A percentile compares a stretch with the other conserved stretches of the same genome.
Evolutionary conservation across 2,888 invertebrate species (phyloP).

Genomic region (Anodontia alba): DNA sequence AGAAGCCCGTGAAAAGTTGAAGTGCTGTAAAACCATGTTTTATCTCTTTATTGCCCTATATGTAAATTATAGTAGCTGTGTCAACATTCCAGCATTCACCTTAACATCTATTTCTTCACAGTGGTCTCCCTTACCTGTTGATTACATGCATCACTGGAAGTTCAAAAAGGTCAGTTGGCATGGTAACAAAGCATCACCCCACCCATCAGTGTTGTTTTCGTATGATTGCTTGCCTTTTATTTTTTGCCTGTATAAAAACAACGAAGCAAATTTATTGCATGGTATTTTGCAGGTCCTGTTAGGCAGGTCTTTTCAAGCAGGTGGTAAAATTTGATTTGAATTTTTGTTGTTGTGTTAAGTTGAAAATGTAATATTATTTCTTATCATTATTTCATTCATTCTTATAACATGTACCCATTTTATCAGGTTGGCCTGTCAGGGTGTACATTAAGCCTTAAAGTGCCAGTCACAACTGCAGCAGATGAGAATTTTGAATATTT

Average conservation of each 20-base stretch:
- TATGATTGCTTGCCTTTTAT: constrained; percentile 14
- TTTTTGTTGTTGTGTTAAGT: too few species aligned
- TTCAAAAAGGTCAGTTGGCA: constrained; percentile 78
- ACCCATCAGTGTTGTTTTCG: not conserved
- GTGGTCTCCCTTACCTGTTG: constrained; percentile 80
- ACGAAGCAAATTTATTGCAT: not conserved
- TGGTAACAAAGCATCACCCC: constrained; percentile 10
- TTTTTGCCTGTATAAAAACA: constrained; percentile 36
- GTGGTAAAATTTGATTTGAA: too few species aligned
- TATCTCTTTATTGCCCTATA: constrained; percentile 12
- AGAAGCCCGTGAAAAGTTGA: not conserved
- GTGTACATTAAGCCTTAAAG: too few species aligned
- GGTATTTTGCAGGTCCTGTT: not conserved
- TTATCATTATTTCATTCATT: too few species aligned
- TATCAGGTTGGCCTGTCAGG: too few species aligned
- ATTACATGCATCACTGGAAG: constrained; percentile 84
- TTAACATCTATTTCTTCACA: constrained; percentile 42
- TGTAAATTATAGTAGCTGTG: not conserved
- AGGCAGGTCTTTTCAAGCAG: too few species aligned
- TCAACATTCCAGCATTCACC: not conserved
- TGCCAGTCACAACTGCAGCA: too few species aligned
- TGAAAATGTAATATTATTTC: too few species aligned
- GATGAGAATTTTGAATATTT: too few species aligned
- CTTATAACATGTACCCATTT: too few species aligned
- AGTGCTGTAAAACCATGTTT: constrained; percentile 13